A percentile compares a stretch with the other conserved stretches of the same genome.
phyloP scores from a whole-genome alignment of 64 coral and sea anemone genomes.

The Actinia tenebrosa region DNA sequence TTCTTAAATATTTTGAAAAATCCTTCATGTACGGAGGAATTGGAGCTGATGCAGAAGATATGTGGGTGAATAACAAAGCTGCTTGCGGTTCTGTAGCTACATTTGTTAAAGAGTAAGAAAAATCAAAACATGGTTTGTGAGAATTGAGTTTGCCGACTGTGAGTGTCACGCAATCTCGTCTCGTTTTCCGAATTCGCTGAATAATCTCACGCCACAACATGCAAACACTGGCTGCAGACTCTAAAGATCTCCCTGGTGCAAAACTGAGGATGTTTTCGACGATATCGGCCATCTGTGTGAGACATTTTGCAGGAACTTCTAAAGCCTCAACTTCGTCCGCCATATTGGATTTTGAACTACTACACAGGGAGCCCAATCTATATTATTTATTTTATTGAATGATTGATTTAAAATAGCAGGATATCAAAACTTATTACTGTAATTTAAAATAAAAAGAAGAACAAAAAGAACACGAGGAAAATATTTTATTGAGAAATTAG shows the following conservation, averaged over 20 bases:
- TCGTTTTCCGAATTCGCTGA: slow-evolving; percentile 56
- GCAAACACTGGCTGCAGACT: slow-evolving; percentile 59
- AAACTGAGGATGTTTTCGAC: slow-evolving; percentile 76
- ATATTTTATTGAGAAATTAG: not conserved
- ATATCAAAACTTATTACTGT: no score
- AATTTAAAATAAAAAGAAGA: no score
- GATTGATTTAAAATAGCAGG: no score
- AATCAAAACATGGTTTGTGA: slow-evolving; percentile 14
- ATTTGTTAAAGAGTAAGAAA: not conserved
- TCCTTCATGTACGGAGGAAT: not conserved
- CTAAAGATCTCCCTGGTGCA: slow-evolving; percentile 56
- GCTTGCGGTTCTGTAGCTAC: slow-evolving; percentile 14
- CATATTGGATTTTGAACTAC: slow-evolving; percentile 32
- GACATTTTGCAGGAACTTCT: not conserved
- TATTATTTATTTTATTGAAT: no score
- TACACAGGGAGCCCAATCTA: not conserved
- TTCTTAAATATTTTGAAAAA: not conserved
- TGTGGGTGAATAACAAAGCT: not conserved
- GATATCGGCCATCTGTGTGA: slow-evolving; percentile 58
- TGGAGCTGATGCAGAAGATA: not conserved
- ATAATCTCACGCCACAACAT: slow-evolving; percentile 62
- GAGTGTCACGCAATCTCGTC: slow-evolving; percentile 35
- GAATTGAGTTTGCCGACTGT: not conserved
- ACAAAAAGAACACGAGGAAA: no score
- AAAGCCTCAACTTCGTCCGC: not conserved